These are phyloP conservation scores for Boloria selene DNA, from an alignment of 2,888 invertebrate species.

Conservation along the genomic window DNA sequence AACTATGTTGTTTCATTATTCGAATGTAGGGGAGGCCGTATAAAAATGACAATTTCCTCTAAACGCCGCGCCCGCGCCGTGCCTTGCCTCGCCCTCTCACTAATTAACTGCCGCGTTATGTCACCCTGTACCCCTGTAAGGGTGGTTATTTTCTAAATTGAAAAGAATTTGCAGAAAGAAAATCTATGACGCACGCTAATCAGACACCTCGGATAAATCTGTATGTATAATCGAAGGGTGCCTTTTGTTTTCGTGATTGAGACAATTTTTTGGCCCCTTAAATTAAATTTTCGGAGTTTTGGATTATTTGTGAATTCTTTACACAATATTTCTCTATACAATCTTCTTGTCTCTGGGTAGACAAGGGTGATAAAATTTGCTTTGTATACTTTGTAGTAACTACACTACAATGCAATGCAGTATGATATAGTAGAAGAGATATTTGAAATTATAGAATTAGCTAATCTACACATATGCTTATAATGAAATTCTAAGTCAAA, in stretches of 20 bases:
- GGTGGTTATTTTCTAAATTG: conserved; percentile 62
- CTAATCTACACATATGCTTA: no score
- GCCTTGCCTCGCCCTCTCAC: conserved; percentile 77
- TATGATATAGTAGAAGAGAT: no score
- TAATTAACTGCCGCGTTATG: conserved; percentile 82
- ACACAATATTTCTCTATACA: no score
- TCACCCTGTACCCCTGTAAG: conserved; percentile 77
- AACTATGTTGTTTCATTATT: conserved; percentile 78
- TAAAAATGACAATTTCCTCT: conserved; percentile 82
- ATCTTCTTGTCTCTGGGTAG: conserved; percentile 3
- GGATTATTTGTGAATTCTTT: conserved; percentile 1
- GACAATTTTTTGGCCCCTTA: conserved; percentile 15
- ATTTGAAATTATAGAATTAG: no score
- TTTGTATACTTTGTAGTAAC: not conserved
- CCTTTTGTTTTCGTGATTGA: conserved; percentile 10
- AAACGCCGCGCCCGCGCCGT: conserved; percentile 79
- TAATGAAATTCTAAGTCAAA: no score
- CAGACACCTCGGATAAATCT: conserved; percentile 18
- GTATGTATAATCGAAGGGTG: conserved; percentile 10
- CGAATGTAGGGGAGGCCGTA: conserved; percentile 74
- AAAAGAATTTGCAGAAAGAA: conserved; percentile 38
- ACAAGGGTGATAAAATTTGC: conserved; percentile 4
- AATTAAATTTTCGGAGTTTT: conserved; percentile 9
- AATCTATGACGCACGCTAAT: conserved; percentile 24
- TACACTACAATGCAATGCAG: no score